Percentiles rank a stretch among this genome's conserved stretches.
phyloP scores from a whole-genome alignment of 2,113 vertebrate species.

The Corydoras maculifer region DNA sequence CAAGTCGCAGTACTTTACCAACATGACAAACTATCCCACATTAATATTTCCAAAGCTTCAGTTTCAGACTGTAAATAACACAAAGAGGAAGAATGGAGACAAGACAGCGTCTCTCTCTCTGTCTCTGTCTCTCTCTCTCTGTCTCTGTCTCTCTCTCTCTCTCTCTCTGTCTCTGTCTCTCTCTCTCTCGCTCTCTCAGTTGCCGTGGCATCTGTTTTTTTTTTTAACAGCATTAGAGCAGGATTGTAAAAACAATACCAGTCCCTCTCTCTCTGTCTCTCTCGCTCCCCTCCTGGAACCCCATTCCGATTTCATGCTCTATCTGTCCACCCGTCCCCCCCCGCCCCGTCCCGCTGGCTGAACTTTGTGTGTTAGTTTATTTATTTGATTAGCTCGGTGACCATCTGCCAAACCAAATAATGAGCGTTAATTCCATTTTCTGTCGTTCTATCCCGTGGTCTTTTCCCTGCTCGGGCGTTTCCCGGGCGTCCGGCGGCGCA shows the following conservation, averaged over 20 bases:
- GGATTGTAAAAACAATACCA: slow-evolving; percentile 74
- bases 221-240: slow-evolving; percentile 45
- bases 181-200: slow-evolving; percentile 45
- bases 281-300: slow-evolving; percentile 55
- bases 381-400: slow-evolving; percentile 43
- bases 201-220: slow-evolving; percentile 3
- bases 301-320: slow-evolving; percentile 79
- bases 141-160: slow-evolving; percentile 47
- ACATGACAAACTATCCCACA: too few relatives aligned
- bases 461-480: too few relatives aligned
- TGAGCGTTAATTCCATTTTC: slow-evolving; percentile 12
- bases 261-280: slow-evolving; percentile 62
- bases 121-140: slow-evolving; percentile 45
- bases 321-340: slow-evolving; percentile 70
- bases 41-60: too few relatives aligned
- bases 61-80: too few relatives aligned
- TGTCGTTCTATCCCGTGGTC: slow-evolving; percentile 27
- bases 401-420: slow-evolving; percentile 70
- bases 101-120: too few relatives aligned
- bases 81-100: too few relatives aligned
- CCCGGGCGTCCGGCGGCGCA: too few relatives aligned
- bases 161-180: slow-evolving; percentile 46
- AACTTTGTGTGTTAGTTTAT: slow-evolving; percentile 64
- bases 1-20: too few relatives aligned
- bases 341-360: slow-evolving; percentile 64